A percentile compares a stretch with the other conserved stretches of the same genome.
phyloP scores from a whole-genome alignment of 2,113 vertebrate species.

The Nymphicus hollandicus region DNA sequence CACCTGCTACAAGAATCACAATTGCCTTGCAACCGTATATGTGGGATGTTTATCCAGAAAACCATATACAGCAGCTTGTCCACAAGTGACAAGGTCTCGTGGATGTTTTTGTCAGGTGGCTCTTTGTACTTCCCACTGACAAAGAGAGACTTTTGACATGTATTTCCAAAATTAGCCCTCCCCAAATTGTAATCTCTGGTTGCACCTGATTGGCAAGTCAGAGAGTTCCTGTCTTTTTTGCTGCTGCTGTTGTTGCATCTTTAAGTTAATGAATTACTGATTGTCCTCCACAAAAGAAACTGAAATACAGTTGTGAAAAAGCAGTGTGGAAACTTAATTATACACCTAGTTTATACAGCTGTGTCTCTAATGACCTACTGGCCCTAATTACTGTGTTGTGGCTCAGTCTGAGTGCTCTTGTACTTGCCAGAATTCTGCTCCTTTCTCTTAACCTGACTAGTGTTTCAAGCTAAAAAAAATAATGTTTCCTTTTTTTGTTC shows the following conservation, averaged over 20 bases:
- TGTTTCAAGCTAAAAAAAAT: conserved; percentile 61
- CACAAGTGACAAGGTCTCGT: not conserved
- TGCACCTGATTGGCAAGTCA: conserved; percentile 33
- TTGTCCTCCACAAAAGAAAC: conserved; percentile 55
- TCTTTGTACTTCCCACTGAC: conserved; percentile 12
- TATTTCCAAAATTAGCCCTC: conserved; percentile 17
- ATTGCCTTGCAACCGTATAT: not conserved
- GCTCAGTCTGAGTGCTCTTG: conserved; percentile 60
- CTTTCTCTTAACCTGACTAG: conserved; percentile 68
- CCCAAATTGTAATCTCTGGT: not conserved
- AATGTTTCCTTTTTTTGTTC: conserved; percentile 58
- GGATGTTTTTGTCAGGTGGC: not conserved
- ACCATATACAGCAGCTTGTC: not conserved
- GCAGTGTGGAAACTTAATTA: conserved; percentile 74
- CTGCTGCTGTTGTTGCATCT: conserved; percentile 21
- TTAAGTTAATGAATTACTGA: conserved; percentile 29
- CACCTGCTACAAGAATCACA: conserved; percentile 38
- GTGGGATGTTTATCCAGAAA: not conserved
- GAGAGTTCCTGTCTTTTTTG: not conserved
- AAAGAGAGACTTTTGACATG: not conserved
- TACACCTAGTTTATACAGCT: conserved; percentile 76
- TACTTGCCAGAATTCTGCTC: conserved; percentile 60
- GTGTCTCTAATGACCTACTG: conserved; percentile 73
- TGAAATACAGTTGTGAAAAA: conserved; percentile 60
- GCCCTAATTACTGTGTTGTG: conserved; percentile 69